Conservation (phyloP, 2,797 vertebrate species). For the Pseudochirops cupreus region DNA sequence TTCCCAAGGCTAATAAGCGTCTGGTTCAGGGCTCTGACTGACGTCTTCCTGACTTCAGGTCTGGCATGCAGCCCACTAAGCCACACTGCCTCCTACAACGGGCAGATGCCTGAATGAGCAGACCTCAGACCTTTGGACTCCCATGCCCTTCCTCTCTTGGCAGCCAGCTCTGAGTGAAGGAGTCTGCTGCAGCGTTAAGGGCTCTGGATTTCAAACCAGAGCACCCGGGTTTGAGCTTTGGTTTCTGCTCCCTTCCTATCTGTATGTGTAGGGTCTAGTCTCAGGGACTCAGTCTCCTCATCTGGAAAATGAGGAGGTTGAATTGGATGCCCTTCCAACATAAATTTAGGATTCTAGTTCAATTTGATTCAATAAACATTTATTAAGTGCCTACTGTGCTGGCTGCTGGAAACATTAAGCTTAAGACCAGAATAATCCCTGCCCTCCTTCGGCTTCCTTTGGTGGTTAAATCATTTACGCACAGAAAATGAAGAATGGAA, state of each 20-base stretch:
- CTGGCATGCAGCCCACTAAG: background rate
- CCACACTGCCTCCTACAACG: background rate
- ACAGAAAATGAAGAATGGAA: background rate
- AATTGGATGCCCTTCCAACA: background rate
- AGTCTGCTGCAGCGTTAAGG: background rate
- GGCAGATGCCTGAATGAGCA: background rate
- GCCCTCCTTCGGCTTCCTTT: background rate
- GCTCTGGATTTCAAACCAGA: background rate
- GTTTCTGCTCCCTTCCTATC: background rate
- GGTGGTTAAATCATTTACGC: background rate
- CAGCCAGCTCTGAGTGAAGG: background rate
- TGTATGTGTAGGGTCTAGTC: too few relatives aligned
- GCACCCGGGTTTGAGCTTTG: background rate
- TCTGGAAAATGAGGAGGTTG: background rate
- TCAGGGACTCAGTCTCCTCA: background rate
- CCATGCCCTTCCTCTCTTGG: conserved; percentile 46
- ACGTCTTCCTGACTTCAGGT: background rate
- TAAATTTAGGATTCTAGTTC: background rate
- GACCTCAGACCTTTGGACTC: conserved; percentile 2
- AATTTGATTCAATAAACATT: background rate
- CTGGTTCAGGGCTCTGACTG: background rate
- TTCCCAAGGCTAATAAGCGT: background rate
- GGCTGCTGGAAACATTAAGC: background rate
- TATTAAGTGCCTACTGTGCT: background rate
- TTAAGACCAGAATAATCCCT: background rate